Base-by-base conservation (phyloP, 2,797 vertebrate genomes). In the Helostoma temminkii region DNA sequence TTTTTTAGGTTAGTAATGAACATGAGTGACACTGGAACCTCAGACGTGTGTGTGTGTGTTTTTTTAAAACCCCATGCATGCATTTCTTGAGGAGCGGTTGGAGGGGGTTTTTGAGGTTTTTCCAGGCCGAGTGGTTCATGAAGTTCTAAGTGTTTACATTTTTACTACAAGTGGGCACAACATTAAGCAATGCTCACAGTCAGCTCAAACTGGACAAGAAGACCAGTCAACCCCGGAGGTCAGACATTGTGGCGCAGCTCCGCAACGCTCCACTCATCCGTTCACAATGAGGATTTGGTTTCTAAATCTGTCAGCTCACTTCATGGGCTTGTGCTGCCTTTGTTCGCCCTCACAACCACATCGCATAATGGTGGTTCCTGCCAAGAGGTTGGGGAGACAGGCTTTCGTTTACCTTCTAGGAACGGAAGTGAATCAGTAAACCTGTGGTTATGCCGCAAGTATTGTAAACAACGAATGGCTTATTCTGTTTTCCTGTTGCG, bases 241-340 rank as follows among this genome's bases (percentile, higher is more conserved):
- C 81, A 82, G 76, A 74, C 76, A 15, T n/a, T 7, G 37, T 6
- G 49, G 68, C 32, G 59, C 82, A 66, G 72, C 56, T 43, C 59
- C 6, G 56, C 50, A 36, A 52, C 30, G 50, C 65, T 87, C 66
- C 77, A 28, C 64, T 88, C 81, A 64, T 41, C 56, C 56, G n/a
- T 82, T 78, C 63, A 84, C 73, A 55, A 78, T 64, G 18, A 26
- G 73, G 71, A 74, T 78, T 83, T 74, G 60, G 64, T 78, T 85
- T 59, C 83, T 82, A 86, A 86, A 87, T 84, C 64, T 30, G 80
- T 55, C 52, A 0, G 18, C 14, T 59, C 26, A 6, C 52, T 48
- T 34, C 47, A 2, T 18, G 46, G 25, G 37, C 43, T 49, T 16
- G 43, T 14, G 18, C 22, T 12, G 25, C 50, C 63, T 58, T 58